Base-by-base conservation (phyloP, 2,888 invertebrate genomes). In the Metallyticus violacea region DNA sequence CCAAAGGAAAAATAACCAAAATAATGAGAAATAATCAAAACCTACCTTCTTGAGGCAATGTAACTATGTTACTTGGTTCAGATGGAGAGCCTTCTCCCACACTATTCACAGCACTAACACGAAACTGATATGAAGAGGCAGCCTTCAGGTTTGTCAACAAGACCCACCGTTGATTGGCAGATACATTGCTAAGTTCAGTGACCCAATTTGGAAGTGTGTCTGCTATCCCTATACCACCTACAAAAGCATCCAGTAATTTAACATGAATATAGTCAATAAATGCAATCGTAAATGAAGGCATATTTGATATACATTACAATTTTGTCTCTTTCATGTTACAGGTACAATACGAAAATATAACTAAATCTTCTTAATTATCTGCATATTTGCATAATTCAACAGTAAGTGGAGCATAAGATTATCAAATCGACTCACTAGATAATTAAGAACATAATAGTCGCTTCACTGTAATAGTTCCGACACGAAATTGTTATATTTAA, bases 41-140 rank as follows among this genome's bases (percentile, higher is more conserved):
- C 94, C 93, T 94, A 98, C 98, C 97, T 95, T 99, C 98, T 93
- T 99, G 99, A 0, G 99, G 99, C 89, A 99, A 93, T 89, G 97
- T 96, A 85, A 99, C 95, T 85, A 97, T 94, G 90, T 97, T 97
- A 89, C 97, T 98, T 0, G 98, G 96, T 87, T 96, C 96, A 0
- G 98, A 98, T 1, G 97, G 95, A 0, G 96, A 95, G 3, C 99
- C 99, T 91, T 99, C 98, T 0, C 99, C 99, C 0, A 99, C 98
- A 84, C 96, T 96, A 92, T 99, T 99, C 15, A 98, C 96, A 22
- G 99, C 98, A 88, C 97, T 97, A n/a, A 99, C 97, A 88, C 99
- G 94, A 92, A 99, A 99, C 91, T 99, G 98, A 92, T 99, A 99
- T 0, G 97, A 96, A 0, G 98, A 96, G 0, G 99, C 98, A 0